Evolutionary conservation across 30 jellyfish, hydroid and myxozoan genomes (phyloP).

Genomic region (Haliclystus octoradiatus): DNA sequence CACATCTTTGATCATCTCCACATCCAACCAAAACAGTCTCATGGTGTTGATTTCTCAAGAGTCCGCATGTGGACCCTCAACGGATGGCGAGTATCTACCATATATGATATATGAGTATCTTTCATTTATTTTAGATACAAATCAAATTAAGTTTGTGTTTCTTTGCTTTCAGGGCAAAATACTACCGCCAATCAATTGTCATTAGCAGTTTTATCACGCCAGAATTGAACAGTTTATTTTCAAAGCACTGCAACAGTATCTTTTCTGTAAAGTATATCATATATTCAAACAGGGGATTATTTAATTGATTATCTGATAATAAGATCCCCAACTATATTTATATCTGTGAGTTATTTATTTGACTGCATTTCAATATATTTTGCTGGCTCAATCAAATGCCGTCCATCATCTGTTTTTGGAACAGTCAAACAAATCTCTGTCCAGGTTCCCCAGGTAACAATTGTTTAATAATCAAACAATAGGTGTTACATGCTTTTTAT

Average conservation of each 20-base stretch:
- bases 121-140: neutral
- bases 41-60: constrained; percentile 88
- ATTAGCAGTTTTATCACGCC: constrained; percentile 67
- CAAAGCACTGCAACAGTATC: constrained; percentile 74
- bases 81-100: constrained; percentile 42
- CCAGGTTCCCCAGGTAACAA: constrained; percentile 77
- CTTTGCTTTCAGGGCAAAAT: constrained; percentile 53
- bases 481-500: no score
- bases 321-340: neutral
- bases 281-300: neutral
- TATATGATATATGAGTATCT: neutral
- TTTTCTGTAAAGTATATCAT: constrained; percentile 1
- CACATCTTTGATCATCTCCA: constrained; percentile 69
- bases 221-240: constrained; percentile 64
- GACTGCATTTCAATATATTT: constrained; percentile 24
- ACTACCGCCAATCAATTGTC: constrained; percentile 75
- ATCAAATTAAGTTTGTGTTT: neutral
- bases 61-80: constrained; percentile 92
- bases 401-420: constrained; percentile 35
- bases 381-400: constrained; percentile 64
- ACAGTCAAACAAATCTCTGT: constrained; percentile 59
- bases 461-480: no score
- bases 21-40: constrained; percentile 61
- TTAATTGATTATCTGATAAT: neutral
- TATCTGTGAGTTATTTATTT: neutral